Base-by-base conservation (phyloP, 2,113 vertebrate species). In the Seriola aureovittata region DNA sequence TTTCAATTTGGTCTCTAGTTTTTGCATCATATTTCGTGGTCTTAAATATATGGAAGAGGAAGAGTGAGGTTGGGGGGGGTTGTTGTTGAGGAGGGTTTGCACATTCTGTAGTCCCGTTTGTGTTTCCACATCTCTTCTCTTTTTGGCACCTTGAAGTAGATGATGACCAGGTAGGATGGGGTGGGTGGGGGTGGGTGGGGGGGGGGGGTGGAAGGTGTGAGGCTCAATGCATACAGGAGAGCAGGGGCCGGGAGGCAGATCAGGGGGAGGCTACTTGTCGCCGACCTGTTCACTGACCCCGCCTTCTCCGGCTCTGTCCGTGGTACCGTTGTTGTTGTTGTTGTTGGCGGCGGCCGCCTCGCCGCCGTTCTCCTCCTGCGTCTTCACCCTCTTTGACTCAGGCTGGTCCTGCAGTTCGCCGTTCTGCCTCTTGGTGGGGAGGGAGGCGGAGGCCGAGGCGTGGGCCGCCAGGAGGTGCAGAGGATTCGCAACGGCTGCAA, bases 351-450 rank as follows among this genome's bases (percentile, higher is more conserved):
- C 92, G 4, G 96, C 92, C 65, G 94, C 95, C 68, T 95, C 91
- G 36, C 92, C 91, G 36, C 92, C 95, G 0, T 93, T 69, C 8
- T 54, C 94, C 4, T 94, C 94, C 0, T 96, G 96, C 0, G 90
- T 95, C 93, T 97, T 99, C 85, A 93, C 82, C n/a, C 96, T 95
- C 95, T 99, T 99, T 13, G 96, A 92, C 59, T 96, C 97, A 0
- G 94, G 96, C 75, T 95, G 96, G 71, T 98, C 96, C 0, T 90
- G 58, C 88, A 96, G 96, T 82, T 96, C 96, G 42, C 98, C 97
- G 0, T 97, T 97, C 91, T 97, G 97, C 62, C 98, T 96, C 93
- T 99, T 99, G 9, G 97, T 99, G n/a, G 97, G 98, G 25, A 99
- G 97, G 58, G 96, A 99, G 0, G 98, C 98, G 0, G 98, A 99